Evolutionary conservation across 2,113 vertebrate species (phyloP).

Genomic region (Panthera leo): DNA sequence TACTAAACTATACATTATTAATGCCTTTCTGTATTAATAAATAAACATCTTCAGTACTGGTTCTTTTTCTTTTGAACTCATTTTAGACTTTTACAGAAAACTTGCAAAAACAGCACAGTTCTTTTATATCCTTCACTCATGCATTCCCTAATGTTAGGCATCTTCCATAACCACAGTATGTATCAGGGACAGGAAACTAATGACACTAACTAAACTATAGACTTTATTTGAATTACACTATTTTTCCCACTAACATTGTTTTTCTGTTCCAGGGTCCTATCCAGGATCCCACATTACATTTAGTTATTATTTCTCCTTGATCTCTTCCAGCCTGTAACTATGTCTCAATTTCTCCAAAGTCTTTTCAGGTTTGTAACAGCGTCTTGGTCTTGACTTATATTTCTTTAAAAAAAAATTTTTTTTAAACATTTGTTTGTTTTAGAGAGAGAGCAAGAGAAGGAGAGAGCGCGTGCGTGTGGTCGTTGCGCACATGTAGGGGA

Average conservation of each 20-base stretch:
- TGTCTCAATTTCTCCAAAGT: background rate
- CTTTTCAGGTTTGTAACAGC: background rate
- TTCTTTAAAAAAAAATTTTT: background rate
- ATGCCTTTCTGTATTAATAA: background rate
- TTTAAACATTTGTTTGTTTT: too few species aligned
- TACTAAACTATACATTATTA: background rate
- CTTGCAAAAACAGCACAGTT: background rate
- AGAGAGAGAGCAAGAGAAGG: too few species aligned
- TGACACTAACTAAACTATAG: background rate
- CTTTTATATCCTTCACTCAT: background rate
- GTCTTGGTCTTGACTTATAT: background rate
- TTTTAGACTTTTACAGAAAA: conserved; percentile 33
- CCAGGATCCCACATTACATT: background rate
- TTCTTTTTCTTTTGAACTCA: background rate
- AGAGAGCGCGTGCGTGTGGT: too few species aligned
- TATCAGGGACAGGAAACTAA: background rate
- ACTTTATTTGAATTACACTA: background rate
- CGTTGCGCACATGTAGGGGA: too few species aligned
- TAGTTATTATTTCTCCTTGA: background rate
- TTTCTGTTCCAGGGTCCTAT: background rate
- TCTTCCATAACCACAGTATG: background rate
- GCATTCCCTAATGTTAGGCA: background rate
- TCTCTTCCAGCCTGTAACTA: background rate
- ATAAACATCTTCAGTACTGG: background rate
- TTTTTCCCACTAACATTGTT: background rate